phyloP scores from a whole-genome alignment of 2,113 vertebrate genomes.

The Rhinopomastus cyanomelas region DNA sequence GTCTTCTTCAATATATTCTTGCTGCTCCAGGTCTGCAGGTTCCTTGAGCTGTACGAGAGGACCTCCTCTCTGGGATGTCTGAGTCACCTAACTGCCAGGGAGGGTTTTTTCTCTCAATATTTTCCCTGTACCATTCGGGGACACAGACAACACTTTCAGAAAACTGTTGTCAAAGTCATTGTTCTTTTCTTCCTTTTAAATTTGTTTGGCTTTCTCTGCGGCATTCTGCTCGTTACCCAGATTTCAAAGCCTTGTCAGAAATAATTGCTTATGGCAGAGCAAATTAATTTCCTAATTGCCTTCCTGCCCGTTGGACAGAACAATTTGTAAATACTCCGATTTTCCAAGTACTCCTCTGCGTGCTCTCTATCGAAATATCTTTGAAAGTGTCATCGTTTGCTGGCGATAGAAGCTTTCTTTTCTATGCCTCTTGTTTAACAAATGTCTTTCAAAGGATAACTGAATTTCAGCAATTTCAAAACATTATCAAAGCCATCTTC shows the following conservation, averaged over 20 bases:
- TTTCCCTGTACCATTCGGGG: neutral
- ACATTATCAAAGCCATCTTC: neutral
- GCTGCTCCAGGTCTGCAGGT: neutral
- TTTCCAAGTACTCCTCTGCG: neutral
- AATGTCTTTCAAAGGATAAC: neutral
- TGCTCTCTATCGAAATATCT: neutral
- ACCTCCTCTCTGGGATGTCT: neutral
- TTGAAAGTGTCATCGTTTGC: neutral
- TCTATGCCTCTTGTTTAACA: neutral
- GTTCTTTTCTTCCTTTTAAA: neutral
- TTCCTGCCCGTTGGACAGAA: neutral
- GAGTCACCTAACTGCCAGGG: neutral
- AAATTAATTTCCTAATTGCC: neutral
- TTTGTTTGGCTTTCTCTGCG: neutral
- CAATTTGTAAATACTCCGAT: neutral
- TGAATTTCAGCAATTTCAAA: neutral
- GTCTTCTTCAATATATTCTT: neutral
- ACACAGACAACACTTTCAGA: neutral
- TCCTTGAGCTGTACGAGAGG: neutral
- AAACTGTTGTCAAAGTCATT: neutral
- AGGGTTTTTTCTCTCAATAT: neutral
- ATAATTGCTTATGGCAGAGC: neutral
- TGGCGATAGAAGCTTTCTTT: neutral
- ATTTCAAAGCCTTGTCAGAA: neutral
- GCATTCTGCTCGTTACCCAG: neutral